Evolutionary conservation across 1,140 invertebrate species (phyloP), one percentile per base, ranked within the genome.

Genomic region (Oedothorax gibbosus): DNA sequence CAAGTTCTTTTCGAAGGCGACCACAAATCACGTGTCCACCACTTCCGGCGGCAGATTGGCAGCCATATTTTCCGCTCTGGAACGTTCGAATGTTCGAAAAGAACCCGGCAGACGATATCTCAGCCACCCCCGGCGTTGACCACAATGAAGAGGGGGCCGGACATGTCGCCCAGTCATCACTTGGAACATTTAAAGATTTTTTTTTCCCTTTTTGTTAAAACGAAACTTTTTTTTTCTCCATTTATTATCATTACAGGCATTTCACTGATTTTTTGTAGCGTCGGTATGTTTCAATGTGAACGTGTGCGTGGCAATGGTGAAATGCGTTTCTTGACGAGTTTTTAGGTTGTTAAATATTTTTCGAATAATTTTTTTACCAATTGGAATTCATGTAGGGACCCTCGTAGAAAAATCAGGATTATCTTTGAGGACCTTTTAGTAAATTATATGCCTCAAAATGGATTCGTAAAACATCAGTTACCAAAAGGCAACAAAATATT

Each of bases 41-140:
- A 78, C 83, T 85, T 85, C 83, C 83, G 83, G 83, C 54, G 57
- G 35, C 82, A 72, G 72, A 84, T 84, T 76, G 82, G 72, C 72
- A 71, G 73, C 75, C 54, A 85, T 85, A 85, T 85, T 85, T 85
- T 71, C 75, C 72, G 81, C 60, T 35, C 72, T 49, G 72, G 12
- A 77, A 77, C 57, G 60, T 65, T 65, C 77, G 12, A 77, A 77
- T 62, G 60, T 65, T 65, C 77, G 80, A 82, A 82, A 82, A 60
- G 51, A 68, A n/a, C 77, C 66, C 9, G 12, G 5, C 35, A 82
- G 64, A 53, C 68, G 68, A 82, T 82, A 50, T 49, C 56, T 82
- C 80, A 82, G 68, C 80, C 35, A 35, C 35, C 80, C 49, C n/a
- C 62, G 80, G 77, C 77, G 64, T 64, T 71, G 35, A 35, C 35